Evolutionary conservation across 1,140 invertebrate genomes (phyloP).

Genomic region (Pogonus chalceus): DNA sequence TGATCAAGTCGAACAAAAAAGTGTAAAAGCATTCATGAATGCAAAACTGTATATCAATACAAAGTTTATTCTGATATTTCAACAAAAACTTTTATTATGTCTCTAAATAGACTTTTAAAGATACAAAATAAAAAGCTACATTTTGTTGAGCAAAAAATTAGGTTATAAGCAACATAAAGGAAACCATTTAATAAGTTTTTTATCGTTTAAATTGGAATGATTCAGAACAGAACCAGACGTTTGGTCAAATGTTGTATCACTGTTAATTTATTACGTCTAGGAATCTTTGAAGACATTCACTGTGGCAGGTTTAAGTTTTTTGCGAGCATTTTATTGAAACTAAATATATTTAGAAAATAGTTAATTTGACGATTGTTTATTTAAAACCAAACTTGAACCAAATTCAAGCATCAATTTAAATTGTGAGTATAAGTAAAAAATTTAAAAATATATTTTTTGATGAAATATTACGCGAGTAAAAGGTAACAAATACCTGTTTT

Average conservation of each 20-base stretch:
- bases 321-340: neutral
- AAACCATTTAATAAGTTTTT: slow-evolving; percentile 4
- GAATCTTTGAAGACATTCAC: neutral
- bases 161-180: slow-evolving; percentile 1
- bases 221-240: neutral
- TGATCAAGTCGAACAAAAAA: too few species aligned
- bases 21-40: too few species aligned
- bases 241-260: neutral
- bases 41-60: too few species aligned
- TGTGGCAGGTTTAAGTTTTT: neutral
- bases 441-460: too few species aligned
- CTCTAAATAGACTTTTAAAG: neutral
- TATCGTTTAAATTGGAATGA: slow-evolving; percentile 1
- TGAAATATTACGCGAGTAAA: too few species aligned
- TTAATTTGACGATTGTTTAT: too few species aligned
- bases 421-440: too few species aligned
- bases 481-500: too few species aligned
- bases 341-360: too few species aligned
- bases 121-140: too few species aligned
- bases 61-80: neutral
- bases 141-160: neutral
- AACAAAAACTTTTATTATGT: neutral
- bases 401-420: too few species aligned
- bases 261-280: neutral
- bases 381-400: too few species aligned